Base-by-base conservation (phyloP, 2,888 invertebrate species). In the Ormia ochracea region DNA sequence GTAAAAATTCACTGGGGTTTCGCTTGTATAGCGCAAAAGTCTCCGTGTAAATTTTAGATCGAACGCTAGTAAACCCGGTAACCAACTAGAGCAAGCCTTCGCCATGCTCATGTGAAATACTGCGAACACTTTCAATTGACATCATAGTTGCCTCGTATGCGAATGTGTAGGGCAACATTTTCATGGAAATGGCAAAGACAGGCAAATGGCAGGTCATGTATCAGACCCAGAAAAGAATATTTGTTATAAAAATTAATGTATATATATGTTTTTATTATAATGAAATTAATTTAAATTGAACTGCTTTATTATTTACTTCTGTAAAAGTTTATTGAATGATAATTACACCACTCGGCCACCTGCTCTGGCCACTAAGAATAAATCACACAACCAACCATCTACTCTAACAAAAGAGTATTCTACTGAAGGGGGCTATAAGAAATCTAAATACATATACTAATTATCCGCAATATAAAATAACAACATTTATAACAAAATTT, bases 341-440 rank as follows among this genome's bases (percentile, higher is more conserved):
- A 79, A 79, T 79, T 79, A 75, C 31, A 70, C 56, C 56, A 78
- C 52, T 75, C 66, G 74, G 48, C 50, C 48, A 73, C 36, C 33
- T 65, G 48, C 36, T 63, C 31, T 33, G 10, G 5, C 38, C n/a
- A 50, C 33, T 31, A n/a, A 58, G 48, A 52, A 43, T 43, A 43
- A n/a, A 19, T n/a, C 17, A 36, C 6, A 23, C 41, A 52, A 63
- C 7, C 31, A 9, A 33, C 17, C 21, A 43, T n/a, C n/a, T n/a
- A n/a, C n/a, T n/a, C n/a, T n/a, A n/a, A n/a, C 4, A 10, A 36
- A 17, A 58, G 28, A 17, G 9, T 17, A n/a, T 4, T 4, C 33
- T 12, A 9, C 17, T 14, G 1, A 9, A 28, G 36, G 4, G 19
- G 10, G 12, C 21, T 48, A 48, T 23, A 26, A 48, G 10, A 4